Evolutionary conservation across 2,113 vertebrate genomes (phyloP).

Genomic region (Jaculus jaculus): DNA sequence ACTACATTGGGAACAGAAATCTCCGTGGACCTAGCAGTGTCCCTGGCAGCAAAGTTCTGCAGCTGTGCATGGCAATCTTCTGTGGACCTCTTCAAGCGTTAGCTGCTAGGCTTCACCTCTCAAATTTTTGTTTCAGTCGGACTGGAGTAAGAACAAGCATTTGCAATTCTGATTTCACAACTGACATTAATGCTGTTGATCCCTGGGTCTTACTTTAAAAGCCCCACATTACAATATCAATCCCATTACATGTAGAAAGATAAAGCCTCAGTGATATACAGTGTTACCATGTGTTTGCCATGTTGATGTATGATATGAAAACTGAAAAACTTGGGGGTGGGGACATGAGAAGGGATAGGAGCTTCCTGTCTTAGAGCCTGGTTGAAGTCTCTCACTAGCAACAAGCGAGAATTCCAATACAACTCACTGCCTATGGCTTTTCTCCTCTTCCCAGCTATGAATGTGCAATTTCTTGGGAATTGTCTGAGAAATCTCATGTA

Average conservation of each 20-base stretch:
- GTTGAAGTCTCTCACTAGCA: too few species aligned
- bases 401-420: too few species aligned
- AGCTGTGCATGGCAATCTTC: neutral
- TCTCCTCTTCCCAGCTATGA: too few species aligned
- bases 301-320: too few species aligned
- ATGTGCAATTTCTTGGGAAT: too few species aligned
- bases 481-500: too few species aligned
- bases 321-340: too few species aligned
- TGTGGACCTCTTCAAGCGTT: neutral
- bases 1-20: too few species aligned
- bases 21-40: neutral
- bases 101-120: neutral
- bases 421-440: too few species aligned
- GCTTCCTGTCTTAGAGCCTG: too few species aligned
- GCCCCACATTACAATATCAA: neutral
- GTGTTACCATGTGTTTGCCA: too few species aligned
- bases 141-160: neutral
- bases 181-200: neutral
- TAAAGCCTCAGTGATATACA: neutral
- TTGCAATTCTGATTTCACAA: neutral
- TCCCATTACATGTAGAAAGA: neutral
- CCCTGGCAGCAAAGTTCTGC: neutral
- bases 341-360: too few species aligned
- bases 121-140: neutral
- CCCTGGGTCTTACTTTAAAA: neutral